Conservation (phyloP, 2,113 vertebrate species). For the Odocoileus hemionus region DNA sequence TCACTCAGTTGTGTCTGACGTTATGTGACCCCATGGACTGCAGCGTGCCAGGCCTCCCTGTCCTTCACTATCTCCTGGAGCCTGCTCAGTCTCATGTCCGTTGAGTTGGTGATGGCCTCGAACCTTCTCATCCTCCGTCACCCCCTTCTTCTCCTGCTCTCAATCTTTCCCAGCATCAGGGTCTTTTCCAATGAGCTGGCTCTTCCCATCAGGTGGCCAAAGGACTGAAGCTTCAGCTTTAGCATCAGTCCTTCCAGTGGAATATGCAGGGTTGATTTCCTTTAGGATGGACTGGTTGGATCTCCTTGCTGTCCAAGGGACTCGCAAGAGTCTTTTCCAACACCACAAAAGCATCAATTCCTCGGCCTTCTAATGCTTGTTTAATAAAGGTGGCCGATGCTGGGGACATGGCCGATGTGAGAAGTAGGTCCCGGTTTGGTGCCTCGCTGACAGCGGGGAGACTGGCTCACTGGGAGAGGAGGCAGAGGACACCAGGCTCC, state of each 20-base stretch:
- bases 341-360: not conserved
- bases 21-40: not conserved
- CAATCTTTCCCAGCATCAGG: not conserved
- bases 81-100: not conserved
- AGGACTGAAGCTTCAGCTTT: not conserved
- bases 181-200: not conserved
- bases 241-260: not conserved
- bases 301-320: not conserved
- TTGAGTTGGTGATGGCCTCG: not conserved
- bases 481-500: not conserved
- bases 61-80: not conserved
- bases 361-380: rapidly evolving
- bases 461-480: not conserved
- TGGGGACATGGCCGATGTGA: rapidly evolving
- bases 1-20: rapidly evolving
- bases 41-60: not conserved
- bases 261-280: not conserved
- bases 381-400: rapidly evolving
- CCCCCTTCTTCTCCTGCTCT: not conserved
- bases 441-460: not conserved
- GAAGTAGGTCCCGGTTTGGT: rapidly evolving
- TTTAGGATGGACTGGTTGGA: not conserved
- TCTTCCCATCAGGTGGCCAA: not conserved
- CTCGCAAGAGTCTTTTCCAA: not conserved
- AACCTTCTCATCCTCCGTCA: not conserved